Conservation (phyloP, 2,113 vertebrate genomes). For the Podarcis raffonei region DNA sequence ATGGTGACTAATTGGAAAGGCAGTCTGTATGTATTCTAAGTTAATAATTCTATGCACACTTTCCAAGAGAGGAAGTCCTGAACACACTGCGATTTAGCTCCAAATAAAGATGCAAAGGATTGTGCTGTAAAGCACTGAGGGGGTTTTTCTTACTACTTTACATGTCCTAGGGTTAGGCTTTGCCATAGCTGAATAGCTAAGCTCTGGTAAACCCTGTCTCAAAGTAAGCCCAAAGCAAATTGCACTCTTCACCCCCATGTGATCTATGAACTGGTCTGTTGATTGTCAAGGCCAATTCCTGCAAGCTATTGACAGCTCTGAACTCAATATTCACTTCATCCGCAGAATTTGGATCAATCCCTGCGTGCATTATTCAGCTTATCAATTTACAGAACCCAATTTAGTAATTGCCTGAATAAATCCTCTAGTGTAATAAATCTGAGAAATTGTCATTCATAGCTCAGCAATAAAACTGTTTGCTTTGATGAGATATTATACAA, state of each 20-base stretch:
- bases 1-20: background rate
- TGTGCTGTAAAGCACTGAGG: background rate
- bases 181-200: background rate
- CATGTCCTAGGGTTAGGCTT: background rate
- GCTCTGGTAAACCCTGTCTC: background rate
- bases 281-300: background rate
- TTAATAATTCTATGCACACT: background rate
- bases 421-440: conserved; percentile 56
- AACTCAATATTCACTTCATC: conserved; percentile 14
- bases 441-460: conserved; percentile 46
- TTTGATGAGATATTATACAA: conserved; percentile 48
- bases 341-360: conserved; percentile 29
- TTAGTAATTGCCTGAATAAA: conserved; percentile 21
- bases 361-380: conserved; percentile 2
- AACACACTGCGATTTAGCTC: background rate
- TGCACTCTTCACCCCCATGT: background rate
- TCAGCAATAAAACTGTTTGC: conserved; percentile 46
- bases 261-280: rapidly evolving
- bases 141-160: background rate
- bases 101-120: background rate
- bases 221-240: background rate
- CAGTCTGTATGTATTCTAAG: background rate
- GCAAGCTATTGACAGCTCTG: background rate
- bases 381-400: conserved; percentile 3
- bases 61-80: background rate